A percentile compares a stretch with the other conserved stretches of the same genome.
Evolutionary conservation across 2,888 invertebrate species (phyloP).

Genomic region (Thelaira solivaga): DNA sequence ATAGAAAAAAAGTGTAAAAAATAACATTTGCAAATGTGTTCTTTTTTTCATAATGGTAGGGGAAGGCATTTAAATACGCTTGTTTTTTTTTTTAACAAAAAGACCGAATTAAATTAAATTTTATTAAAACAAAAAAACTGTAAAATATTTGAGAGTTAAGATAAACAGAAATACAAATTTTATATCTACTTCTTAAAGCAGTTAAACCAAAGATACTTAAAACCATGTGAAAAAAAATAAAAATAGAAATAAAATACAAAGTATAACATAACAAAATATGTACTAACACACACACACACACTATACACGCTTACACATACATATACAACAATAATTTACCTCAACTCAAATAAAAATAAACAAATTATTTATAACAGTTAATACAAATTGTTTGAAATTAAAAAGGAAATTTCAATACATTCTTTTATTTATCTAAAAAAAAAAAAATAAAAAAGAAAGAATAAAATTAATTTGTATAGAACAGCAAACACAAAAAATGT

Average conservation of each 20-base stretch:
- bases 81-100: constrained; percentile 65
- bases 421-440: neutral
- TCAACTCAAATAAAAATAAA: constrained; percentile 23
- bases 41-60: constrained; percentile 57
- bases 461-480: neutral
- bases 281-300: constrained; percentile 10
- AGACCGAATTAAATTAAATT: constrained; percentile 27
- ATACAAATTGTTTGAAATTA: constrained; percentile 17
- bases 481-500: neutral
- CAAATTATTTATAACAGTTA: constrained; percentile 30
- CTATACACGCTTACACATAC: too few species aligned
- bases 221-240: constrained; percentile 6
- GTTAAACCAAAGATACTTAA: constrained; percentile 60
- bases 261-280: neutral
- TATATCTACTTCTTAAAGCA: constrained; percentile 47
- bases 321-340: constrained; percentile 43
- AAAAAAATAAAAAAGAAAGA: neutral
- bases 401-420: neutral
- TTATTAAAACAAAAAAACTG: constrained; percentile 13
- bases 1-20: constrained; percentile 57
- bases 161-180: constrained; percentile 10
- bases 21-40: constrained; percentile 9
- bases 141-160: constrained; percentile 52
- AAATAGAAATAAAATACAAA: too few species aligned
- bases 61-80: constrained; percentile 72